Conservation (phyloP, 2,888 invertebrate species). For the Cecidostiba fungosa region DNA sequence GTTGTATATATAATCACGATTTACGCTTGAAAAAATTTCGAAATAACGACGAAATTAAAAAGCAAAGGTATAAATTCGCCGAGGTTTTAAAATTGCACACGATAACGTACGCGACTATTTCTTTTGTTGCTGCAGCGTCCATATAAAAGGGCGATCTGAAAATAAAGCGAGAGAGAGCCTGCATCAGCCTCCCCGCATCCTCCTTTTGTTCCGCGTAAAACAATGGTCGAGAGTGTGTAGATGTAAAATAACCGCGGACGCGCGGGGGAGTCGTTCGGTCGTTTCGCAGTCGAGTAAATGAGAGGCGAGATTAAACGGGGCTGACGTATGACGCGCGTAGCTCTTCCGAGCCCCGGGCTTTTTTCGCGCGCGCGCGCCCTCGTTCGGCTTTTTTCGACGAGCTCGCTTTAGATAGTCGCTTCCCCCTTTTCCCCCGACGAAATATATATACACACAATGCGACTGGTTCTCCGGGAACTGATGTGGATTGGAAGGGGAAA, state of each 20-base stretch:
- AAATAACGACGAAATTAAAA: constrained; percentile 17
- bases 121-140: constrained; percentile 1
- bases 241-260: constrained; percentile 71
- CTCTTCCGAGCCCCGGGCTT: constrained; percentile 56
- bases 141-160: constrained; percentile 41
- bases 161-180: constrained; percentile 52
- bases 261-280: constrained; percentile 69
- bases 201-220: constrained; percentile 56
- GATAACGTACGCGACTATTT: background rate
- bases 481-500: constrained; percentile 1
- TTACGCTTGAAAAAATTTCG: background rate
- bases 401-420: constrained; percentile 60
- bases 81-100: background rate
- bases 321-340: constrained; percentile 70
- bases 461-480: constrained; percentile 9
- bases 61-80: background rate
- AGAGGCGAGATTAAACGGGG: constrained; percentile 77
- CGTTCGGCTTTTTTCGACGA: constrained; percentile 39
- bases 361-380: constrained; percentile 29
- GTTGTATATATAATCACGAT: background rate
- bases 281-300: constrained; percentile 77
- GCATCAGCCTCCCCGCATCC: background rate
- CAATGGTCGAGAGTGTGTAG: constrained; percentile 69
- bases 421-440: constrained; percentile 61
- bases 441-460: constrained; percentile 40